Conservation (phyloP, 2,113 vertebrate genomes). For the Aythya baeri region DNA sequence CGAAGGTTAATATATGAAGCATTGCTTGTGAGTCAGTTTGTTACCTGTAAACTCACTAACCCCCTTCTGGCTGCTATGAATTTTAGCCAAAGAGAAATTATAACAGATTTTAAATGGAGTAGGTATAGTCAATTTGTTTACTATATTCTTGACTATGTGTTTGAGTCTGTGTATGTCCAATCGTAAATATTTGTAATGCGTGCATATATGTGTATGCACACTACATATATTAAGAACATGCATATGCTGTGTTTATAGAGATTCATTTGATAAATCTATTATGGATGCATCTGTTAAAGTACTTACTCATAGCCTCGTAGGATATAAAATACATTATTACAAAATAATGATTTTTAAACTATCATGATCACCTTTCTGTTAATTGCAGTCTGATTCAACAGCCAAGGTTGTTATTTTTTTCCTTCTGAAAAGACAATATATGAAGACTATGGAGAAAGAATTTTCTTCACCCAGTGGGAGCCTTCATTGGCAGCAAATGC, state of each 20-base stretch:
- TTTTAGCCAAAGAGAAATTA: neutral
- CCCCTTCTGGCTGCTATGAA: neutral
- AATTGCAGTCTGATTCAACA: neutral
- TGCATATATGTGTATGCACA: neutral
- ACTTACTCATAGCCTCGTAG: neutral
- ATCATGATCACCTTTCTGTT: neutral
- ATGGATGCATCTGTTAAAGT: neutral
- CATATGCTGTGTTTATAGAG: neutral
- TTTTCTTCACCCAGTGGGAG: neutral
- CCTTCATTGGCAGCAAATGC: neutral
- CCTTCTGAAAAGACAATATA: neutral
- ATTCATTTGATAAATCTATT: neutral
- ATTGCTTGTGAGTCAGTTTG: neutral
- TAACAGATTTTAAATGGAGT: neutral
- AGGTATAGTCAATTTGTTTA: neutral
- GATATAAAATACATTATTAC: neutral
- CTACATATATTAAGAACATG: neutral
- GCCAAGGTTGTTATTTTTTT: neutral
- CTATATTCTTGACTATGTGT: neutral
- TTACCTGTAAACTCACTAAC: neutral
- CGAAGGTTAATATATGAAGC: neutral
- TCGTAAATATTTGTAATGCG: neutral
- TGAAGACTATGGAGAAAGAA: neutral
- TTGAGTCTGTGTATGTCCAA: neutral
- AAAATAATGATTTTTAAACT: neutral